Base-by-base conservation (phyloP, 1,140 invertebrate genomes). In the Belonocnema kinseyi region DNA sequence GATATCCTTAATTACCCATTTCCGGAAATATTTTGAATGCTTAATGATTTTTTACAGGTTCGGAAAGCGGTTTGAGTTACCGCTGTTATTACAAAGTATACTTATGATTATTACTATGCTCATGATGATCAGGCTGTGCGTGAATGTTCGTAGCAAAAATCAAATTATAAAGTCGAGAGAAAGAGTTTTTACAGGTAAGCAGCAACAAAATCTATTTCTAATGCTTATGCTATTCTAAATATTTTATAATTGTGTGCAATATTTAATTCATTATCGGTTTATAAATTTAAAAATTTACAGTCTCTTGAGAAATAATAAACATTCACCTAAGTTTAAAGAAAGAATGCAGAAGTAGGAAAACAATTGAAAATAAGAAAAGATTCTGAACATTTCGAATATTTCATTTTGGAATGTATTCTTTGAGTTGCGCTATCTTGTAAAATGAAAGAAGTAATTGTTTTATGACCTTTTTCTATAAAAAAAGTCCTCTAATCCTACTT, bases 101-200 rank as follows among this genome's bases (percentile, higher is more conserved):
- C 94, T 99, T 40, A 99, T 99, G 98, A 99, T 98, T 88, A 88
- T 96, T 46, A 96, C 97, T 79, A 99, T 99, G 99, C 94, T 99
- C 88, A 92, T 95, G 26, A 97, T 99, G 96, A 96, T 99, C 80
- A 96, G 98, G 90, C 92, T 99, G 16, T 99, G 98, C 93, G 96
- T 99, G 40, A 94, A 93, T 87, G 95, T 98, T 75, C 95, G 94
- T 85, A 95, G 96, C 88, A 96, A 95, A 90, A 97, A 95, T 87
- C 95, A 97, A 89, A 94, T 97, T 58, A 93, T 94, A 78, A 94
- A 95, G 91, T 92, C 93, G 50, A 94, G 95, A 82, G 95, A 97
- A 84, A 93, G 95, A 88, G 93, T 95, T 85, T 98, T 99, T 89
- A 95, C 96, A 93, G 97, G 98, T 99, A 92, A 91, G 72, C 75